Evolutionary conservation across 37 sponge, comb jelly and placozoan species (phyloP).

Genomic region (Beroe forskalii): DNA sequence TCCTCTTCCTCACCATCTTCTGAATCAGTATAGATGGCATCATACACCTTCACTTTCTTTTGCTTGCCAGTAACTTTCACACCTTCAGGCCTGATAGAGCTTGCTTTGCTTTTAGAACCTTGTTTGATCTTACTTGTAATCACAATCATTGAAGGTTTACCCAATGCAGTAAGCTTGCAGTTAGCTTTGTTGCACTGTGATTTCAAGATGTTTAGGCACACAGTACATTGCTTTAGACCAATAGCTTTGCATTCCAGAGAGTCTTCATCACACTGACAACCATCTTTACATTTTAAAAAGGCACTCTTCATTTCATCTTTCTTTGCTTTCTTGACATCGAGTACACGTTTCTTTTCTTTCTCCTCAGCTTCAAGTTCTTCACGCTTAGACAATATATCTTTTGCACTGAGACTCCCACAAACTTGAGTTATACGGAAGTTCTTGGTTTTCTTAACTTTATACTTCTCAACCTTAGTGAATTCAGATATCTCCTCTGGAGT

Average conservation of each 20-base stretch:
- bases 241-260: background rate
- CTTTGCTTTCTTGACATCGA: background rate
- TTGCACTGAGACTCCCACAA: background rate
- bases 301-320: background rate
- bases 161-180: background rate
- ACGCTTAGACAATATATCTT: background rate
- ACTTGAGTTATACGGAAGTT: background rate
- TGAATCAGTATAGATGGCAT: background rate
- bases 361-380: background rate
- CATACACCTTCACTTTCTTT: background rate
- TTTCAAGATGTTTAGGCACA: background rate
- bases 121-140: background rate
- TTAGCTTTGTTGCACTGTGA: background rate
- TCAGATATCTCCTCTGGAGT: background rate
- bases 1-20: background rate
- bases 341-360: background rate
- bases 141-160: background rate
- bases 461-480: background rate
- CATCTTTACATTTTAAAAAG: background rate
- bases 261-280: background rate
- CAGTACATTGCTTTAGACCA: background rate
- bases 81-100: too few species aligned
- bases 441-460: background rate
- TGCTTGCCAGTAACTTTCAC: background rate
- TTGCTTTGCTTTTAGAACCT: background rate